Evolutionary conservation across 2,113 vertebrate species (phyloP).

Genomic region (Coryphaenoides rupestris): DNA sequence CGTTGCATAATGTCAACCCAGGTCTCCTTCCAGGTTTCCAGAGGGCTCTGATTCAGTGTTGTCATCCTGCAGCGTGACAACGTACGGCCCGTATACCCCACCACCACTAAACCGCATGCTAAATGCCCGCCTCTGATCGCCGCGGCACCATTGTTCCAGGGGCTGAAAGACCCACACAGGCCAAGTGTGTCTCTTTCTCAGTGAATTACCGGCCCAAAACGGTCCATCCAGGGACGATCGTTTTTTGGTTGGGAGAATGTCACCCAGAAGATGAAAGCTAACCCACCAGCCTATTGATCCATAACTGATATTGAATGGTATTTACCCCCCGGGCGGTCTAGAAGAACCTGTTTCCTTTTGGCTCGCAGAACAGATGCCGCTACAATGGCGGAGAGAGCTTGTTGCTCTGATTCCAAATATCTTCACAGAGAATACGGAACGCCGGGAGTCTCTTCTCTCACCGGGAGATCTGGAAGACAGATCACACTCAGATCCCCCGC

Average conservation of each 20-base stretch:
- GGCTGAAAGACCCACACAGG: conserved; percentile 20
- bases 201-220: conserved; percentile 53
- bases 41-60: too few species aligned
- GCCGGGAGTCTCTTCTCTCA: conserved; percentile 38
- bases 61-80: too few species aligned
- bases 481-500: conserved; percentile 35
- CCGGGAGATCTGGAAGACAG: conserved; percentile 32
- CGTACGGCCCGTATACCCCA: not conserved
- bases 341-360: conserved; percentile 40
- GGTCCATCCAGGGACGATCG: too few species aligned
- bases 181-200: conserved; percentile 16
- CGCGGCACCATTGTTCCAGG: conserved; percentile 7
- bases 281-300: conserved; percentile 49
- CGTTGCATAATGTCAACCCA: too few species aligned
- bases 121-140: conserved; percentile 13
- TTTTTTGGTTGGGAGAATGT: too few species aligned
- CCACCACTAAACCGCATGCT: not conserved
- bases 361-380: conserved; percentile 55
- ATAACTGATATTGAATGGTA: conserved; percentile 50
- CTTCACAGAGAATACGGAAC: conserved; percentile 32
- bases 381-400: conserved; percentile 41
- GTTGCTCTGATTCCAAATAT: conserved; percentile 52
- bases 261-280: conserved; percentile 31
- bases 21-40: too few species aligned
- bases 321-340: conserved; percentile 38